A percentile compares a stretch with the other conserved stretches of the same genome.
Evolutionary conservation across 2,888 invertebrate species (phyloP).

Genomic region (Hyposoter didymator): DNA sequence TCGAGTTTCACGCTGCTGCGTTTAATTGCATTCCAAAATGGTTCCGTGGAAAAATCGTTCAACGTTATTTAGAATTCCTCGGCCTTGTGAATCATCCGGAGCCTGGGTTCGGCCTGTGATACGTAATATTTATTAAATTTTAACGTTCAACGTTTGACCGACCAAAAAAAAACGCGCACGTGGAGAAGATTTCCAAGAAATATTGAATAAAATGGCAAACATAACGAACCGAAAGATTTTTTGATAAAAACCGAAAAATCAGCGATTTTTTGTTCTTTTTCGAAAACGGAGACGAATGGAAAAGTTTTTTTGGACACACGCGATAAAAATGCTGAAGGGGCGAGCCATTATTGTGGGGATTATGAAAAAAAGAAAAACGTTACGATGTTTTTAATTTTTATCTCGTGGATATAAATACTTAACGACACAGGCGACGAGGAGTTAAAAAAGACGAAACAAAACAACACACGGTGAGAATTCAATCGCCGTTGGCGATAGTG

Average conservation of each 20-base stretch:
- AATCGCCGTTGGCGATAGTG: constrained; percentile 65
- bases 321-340: not conserved
- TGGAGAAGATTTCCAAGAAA: not conserved
- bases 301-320: no score
- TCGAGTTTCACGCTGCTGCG: constrained; percentile 80
- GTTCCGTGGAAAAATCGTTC: constrained; percentile 77
- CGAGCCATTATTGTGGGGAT: not conserved
- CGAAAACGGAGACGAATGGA: not conserved
- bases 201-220: not conserved
- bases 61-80: constrained; percentile 42
- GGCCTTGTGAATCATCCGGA: constrained; percentile 21
- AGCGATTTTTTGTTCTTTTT: not conserved
- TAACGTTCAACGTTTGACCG: not conserved
- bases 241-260: not conserved
- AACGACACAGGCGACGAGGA: constrained; percentile 4
- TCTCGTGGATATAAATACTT: constrained; percentile 37
- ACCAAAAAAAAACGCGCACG: not conserved
- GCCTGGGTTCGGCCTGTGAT: not conserved
- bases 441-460: constrained; percentile 15
- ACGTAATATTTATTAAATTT: not conserved
- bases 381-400: constrained; percentile 15
- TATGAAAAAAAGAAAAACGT: not conserved
- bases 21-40: constrained; percentile 83
- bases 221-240: not conserved
- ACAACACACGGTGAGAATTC: constrained; percentile 59